These are phyloP conservation scores for Oligia strigilis DNA, from an alignment of 2,888 invertebrate species.

Conservation along the genomic window DNA sequence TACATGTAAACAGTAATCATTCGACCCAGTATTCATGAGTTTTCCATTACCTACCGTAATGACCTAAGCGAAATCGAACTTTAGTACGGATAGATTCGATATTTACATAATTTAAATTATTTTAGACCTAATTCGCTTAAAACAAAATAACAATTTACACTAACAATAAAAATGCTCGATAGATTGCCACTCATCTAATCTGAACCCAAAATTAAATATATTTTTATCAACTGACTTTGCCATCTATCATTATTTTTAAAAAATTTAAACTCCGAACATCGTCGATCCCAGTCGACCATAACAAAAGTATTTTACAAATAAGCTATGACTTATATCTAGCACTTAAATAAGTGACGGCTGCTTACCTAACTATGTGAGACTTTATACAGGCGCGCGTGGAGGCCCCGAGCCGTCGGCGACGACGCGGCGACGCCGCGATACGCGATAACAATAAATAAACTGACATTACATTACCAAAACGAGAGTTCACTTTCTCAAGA, in stretches of 20 bases:
- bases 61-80: constrained; percentile 86
- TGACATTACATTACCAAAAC: constrained; percentile 78
- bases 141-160: constrained; percentile 91
- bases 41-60: constrained; percentile 87
- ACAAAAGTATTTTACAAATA: constrained; percentile 89
- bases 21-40: constrained; percentile 86
- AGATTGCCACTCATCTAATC: constrained; percentile 88
- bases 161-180: constrained; percentile 90
- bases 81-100: constrained; percentile 87
- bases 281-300: constrained; percentile 89
- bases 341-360: constrained; percentile 85
- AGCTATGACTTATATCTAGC: constrained; percentile 86
- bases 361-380: constrained; percentile 80
- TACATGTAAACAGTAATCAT: constrained; percentile 85
- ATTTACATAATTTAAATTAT: constrained; percentile 89
- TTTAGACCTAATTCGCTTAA: constrained; percentile 88
- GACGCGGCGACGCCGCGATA: constrained; percentile 65
- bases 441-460: constrained; percentile 79
- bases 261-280: constrained; percentile 90
- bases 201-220: constrained; percentile 88
- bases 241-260: constrained; percentile 83
- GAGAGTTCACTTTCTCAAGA: constrained; percentile 83
- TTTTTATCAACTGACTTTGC: constrained; percentile 86
- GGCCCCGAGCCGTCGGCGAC: constrained; percentile 65
- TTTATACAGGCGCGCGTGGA: constrained; percentile 69